A percentile compares a stretch with the other conserved stretches of the same genome.
phyloP scores from a whole-genome alignment of 1,140 invertebrate genomes.

The Helicorthomorpha holstii region DNA sequence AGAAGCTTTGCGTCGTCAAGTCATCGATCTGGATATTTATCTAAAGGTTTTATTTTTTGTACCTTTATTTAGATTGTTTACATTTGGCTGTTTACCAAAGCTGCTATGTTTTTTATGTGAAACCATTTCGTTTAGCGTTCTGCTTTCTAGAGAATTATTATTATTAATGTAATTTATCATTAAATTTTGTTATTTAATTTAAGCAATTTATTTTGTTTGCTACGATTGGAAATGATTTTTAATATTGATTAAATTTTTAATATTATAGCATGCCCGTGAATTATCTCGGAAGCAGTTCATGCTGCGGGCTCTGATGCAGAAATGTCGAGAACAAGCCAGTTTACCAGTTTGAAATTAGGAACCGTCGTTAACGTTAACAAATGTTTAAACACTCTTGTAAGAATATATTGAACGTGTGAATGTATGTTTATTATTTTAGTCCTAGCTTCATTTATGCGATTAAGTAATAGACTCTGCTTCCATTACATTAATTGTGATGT shows the following conservation, averaged over 20 bases:
- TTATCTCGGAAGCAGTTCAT: conserved; percentile 92
- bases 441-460: no score
- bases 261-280: conserved; percentile 61
- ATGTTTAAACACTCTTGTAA: no score
- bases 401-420: no score
- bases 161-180: background rate
- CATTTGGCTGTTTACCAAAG: background rate
- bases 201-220: background rate
- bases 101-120: conserved; percentile 11
- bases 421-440: no score
- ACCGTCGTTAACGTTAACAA: no score
- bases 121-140: background rate
- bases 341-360: conserved; percentile 37
- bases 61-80: background rate
- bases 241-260: conserved; percentile 5
- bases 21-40: conserved; percentile 90
- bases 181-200: background rate
- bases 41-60: conserved; percentile 40
- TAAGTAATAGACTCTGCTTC: no score
- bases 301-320: conserved; percentile 82
- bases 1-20: conserved; percentile 79
- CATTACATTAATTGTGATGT: no score
- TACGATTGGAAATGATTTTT: background rate
- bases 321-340: conserved; percentile 90
- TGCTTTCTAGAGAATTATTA: background rate